Evolutionary conservation across 1,140 invertebrate species (phyloP), one percentile per base, ranked within the genome.

Genomic region (Listronotus oregonensis): DNA sequence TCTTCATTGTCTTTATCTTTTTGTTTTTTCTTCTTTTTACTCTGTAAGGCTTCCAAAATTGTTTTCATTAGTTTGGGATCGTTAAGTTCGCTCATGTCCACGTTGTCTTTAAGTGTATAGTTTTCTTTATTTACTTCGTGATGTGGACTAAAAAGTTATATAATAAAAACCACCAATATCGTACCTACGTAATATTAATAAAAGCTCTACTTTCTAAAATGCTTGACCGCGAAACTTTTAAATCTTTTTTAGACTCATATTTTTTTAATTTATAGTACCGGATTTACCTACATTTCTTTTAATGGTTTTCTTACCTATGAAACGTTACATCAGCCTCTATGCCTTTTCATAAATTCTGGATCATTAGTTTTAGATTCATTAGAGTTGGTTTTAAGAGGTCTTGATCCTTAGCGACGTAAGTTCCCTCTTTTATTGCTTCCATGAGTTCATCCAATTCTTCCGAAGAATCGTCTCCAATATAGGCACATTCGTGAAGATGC

Each of bases 381-480:
- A n/a, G 52, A 70, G 32, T 21, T 12, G 34, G 17, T 65, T 37
- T 49, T 44, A 50, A 15, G 39, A 64, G n/a, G 40, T 67, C 58
- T 39, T 60, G 27, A 71, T 69, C 50, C 56, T 69, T 61, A 10
- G 57, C 39, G 14, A 70, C 66, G 50, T 73, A 73, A 15, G 58
- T 72, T 18, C 70, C 68, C 61, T 77, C 75, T 10, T 68, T 61
- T n/a, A 73, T 80, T 2, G 80, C 79, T 72, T 87, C 84, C 15
- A 84, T 62, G 2, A 88, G 73, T 70, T 89, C 87, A 17, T 89
- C 87, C 7, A 87, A 59, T 69, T 90, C 88, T 75, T 90, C 89
- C 1, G 88, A 89, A 0, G 88, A 90, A 70, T 89, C 85, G 70
- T 91, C 89, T 1, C 90, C 90, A 54, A 92, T 90, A 76, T 91